Conservation (phyloP, 2,113 vertebrate genomes). For the Catharus fuscescens region DNA sequence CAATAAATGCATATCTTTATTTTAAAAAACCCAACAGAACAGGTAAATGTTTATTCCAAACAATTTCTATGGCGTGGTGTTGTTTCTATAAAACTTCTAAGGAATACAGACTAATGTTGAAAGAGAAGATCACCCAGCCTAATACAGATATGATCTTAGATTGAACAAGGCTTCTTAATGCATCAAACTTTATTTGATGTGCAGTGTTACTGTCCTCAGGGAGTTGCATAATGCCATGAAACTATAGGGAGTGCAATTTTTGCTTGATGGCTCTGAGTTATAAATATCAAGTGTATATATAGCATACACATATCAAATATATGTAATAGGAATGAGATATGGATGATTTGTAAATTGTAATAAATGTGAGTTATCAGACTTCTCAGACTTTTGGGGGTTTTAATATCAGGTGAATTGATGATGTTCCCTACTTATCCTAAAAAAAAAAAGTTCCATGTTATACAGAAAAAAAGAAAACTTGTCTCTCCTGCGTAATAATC, state of each 20-base stretch:
- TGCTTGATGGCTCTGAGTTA: background rate
- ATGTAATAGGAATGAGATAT: background rate
- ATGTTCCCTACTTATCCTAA: background rate
- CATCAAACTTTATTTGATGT: background rate
- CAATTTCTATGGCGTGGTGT: rapidly evolving
- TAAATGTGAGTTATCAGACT: background rate
- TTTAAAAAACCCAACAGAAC: background rate
- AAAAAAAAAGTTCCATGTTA: background rate
- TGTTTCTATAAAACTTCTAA: background rate
- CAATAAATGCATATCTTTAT: background rate
- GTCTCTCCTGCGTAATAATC: background rate
- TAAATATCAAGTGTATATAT: background rate
- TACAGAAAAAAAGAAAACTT: background rate
- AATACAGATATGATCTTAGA: background rate
- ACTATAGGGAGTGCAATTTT: background rate
- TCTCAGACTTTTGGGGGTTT: background rate
- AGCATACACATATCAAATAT: background rate
- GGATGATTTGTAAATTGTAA: background rate
- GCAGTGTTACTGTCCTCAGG: background rate
- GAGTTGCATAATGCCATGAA: background rate
- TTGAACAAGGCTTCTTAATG: background rate
- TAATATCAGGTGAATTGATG: background rate
- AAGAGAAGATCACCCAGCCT: background rate
- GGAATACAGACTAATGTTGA: background rate
- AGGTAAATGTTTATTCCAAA: background rate